Evolutionary conservation across 2,797 vertebrate genomes (phyloP), one percentile per base, ranked within the genome.

Genomic region (Anabacerthia variegaticeps): DNA sequence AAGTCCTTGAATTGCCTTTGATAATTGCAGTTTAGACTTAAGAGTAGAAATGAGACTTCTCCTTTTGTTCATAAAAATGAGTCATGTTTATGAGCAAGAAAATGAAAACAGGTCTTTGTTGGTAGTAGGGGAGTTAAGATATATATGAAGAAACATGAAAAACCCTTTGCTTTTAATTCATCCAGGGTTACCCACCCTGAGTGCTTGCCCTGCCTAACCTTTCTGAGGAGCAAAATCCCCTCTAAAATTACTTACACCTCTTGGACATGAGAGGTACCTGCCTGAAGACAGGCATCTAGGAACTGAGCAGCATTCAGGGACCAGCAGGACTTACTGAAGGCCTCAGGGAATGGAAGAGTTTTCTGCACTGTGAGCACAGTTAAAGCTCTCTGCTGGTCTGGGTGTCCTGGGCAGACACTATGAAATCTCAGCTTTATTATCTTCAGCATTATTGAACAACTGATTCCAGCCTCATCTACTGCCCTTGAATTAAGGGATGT

Each of bases 1-100:
- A 89, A 83, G 48, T 55, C 56, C 49, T 91, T 68, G 30, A 75
- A 78, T 36, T 89, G 34, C 28, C 55, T 89, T 92, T 86, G 20
- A 34, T 81, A 84, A 76, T 49, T 88, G 27, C 62, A 67, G 17
- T 36, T 92, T 51, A 69, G 27, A 72, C 37, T 81, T 39, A 49
- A 14, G 22, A 78, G 26, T 1, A 68, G 62, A 89, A 86, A 69
- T 59, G 63, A 59, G 22, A 52, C 28, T 89, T 48, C 30, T 69
- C 39, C 15, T 88, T 72, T 71, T 79, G 22, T 71, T 83, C 91
- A 59, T 68, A 80, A 49, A 76, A 72, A 19, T 2, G 2, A 92
- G 24, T 78, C 49, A 66, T 20, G 14, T 34, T 85, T 46, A 58
- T 2, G 17, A 79, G 36, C 13, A 69, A 56, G 54, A 56, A 88